Evolutionary conservation across 2,113 vertebrate genomes (phyloP), one percentile per base, ranked within the genome.

Genomic region (Cryptotis parvus): DNA sequence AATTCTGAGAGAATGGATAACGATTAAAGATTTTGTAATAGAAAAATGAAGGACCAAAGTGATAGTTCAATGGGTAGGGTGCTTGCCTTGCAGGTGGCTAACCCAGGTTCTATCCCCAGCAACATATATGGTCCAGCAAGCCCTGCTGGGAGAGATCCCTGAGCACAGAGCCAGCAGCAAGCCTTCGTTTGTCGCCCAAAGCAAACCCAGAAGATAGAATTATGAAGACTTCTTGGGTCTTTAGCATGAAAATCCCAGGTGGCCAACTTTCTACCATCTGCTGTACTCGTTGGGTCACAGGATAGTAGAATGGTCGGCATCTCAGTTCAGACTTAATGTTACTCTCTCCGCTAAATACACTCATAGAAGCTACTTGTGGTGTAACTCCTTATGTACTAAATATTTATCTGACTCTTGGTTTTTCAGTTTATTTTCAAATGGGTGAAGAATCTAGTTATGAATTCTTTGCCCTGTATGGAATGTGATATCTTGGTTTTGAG

Each of bases 301-400:
- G 49, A 65, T 89, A 78, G 18, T 77, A 33, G 49, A 35, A 61
- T 52, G 45, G 69, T 45, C 69, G 78, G 41, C 80, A 37, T 87
- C 49, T 87, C 85, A 39, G 2, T 63, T 94, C 80, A 84, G 73
- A 66, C 63, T 43, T 70, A 1, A 1, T 1, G 33, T 65, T 14
- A 43, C n/a, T 81, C 58, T 55, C 39, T 83, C 18, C 39, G 61
- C 86, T 84, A 49, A 81, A 69, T 58, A 76, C 3, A 61, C 15
- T 92, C 74, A 3, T 90, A 96, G 92, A 96, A 93, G 97, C 96
- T 98, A 97, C 97, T 97, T 95, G 98, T 98, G 98, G 96, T 98
- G 98, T 98, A 98, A 98, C 98, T 98, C 98, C 98, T 98, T 98
- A 98, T 97, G 95, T 94, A 93, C 95, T 95, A 83, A 90, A 94